Percentiles rank a stretch among this genome's conserved stretches.
These are phyloP conservation scores for Stratiomys singularior DNA, from an alignment of 2,888 invertebrate genomes.

Conservation along the genomic window DNA sequence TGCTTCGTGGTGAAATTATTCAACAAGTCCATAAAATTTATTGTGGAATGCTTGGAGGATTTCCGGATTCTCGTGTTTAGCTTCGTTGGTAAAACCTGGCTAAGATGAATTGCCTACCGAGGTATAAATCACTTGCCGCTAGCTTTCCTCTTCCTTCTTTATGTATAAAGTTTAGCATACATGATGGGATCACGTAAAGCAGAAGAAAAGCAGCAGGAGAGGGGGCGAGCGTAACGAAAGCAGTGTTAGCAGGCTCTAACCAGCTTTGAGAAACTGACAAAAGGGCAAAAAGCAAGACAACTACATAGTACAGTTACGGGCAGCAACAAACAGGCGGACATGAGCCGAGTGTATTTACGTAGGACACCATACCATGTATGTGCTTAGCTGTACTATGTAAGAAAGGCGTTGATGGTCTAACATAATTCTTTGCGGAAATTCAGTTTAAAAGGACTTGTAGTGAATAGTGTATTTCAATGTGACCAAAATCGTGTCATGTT, in stretches of 20 bases:
- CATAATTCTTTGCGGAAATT: slow-evolving; percentile 2
- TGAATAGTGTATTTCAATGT: too few relatives aligned
- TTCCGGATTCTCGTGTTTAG: slow-evolving; percentile 51
- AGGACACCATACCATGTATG: background rate
- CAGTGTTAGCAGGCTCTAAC: too few relatives aligned
- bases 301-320: background rate
- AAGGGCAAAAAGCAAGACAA: background rate
- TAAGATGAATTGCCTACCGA: slow-evolving; percentile 50
- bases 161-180: slow-evolving; percentile 36
- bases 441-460: too few relatives aligned
- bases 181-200: too few relatives aligned
- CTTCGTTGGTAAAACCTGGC: slow-evolving; percentile 49
- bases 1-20: slow-evolving; percentile 46
- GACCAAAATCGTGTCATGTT: too few relatives aligned
- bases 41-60: slow-evolving; percentile 50
- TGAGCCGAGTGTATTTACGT: background rate
- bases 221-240: too few relatives aligned
- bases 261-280: background rate
- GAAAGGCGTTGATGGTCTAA: background rate
- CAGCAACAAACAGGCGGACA: background rate
- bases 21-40: slow-evolving; percentile 52
- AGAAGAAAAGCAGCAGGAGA: background rate
- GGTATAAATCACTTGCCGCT: slow-evolving; percentile 49
- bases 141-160: slow-evolving; percentile 38
- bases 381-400: background rate